phyloP scores from a whole-genome alignment of 1,140 invertebrate genomes.

The Papilio glaucus region DNA sequence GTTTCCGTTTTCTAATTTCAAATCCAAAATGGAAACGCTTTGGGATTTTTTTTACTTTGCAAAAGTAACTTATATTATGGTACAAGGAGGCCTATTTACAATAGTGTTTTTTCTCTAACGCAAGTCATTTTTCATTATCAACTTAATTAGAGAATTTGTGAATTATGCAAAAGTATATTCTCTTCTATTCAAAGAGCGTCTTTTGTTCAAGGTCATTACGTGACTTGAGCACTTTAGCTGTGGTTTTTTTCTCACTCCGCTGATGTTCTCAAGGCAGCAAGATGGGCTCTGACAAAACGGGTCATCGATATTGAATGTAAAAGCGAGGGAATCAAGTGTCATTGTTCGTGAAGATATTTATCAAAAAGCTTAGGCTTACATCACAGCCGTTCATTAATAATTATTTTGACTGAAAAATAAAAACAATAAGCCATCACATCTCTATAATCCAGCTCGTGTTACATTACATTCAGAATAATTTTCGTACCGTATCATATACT shows the following conservation, averaged over 20 bases:
- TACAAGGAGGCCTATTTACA: too few relatives aligned
- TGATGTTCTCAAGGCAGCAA: constrained; percentile 26
- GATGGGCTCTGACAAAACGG: constrained; percentile 35
- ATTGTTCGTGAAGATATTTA: constrained; percentile 24
- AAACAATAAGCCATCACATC: not conserved
- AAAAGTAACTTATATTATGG: too few relatives aligned
- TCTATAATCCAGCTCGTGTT: not conserved
- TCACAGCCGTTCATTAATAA: not conserved
- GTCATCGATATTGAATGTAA: constrained; percentile 37
- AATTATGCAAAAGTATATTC: constrained; percentile 3
- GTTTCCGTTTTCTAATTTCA: constrained; percentile 5
- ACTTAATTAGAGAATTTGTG: not conserved
- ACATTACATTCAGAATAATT: not conserved
- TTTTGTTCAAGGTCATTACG: constrained; percentile 38
- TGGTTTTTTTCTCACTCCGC: constrained; percentile 24
- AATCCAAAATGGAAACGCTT: not conserved
- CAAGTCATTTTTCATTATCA: too few relatives aligned
- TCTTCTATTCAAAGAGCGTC: constrained; percentile 19
- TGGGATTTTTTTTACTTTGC: too few relatives aligned
- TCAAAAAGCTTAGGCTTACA: constrained; percentile 16
- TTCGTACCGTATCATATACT: too few relatives aligned
- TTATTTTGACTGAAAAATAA: not conserved
- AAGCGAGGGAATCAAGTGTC: constrained; percentile 28
- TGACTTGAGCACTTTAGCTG: constrained; percentile 22
- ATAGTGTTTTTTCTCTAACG: too few relatives aligned